phyloP scores from a whole-genome alignment of 2,888 invertebrate genomes.

The Sceliomorpha sp. region DNA sequence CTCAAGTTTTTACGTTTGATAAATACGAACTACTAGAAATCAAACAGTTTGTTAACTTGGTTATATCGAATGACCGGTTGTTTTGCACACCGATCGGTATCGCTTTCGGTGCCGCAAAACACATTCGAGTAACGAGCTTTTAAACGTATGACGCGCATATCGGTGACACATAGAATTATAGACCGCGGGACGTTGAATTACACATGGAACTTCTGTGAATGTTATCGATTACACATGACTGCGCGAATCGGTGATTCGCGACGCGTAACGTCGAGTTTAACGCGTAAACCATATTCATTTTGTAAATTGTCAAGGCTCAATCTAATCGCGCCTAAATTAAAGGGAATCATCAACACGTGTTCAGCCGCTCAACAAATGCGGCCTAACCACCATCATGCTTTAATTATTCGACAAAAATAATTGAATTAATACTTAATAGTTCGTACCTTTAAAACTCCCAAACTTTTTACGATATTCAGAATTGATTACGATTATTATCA shows the following conservation, averaged over 20 bases:
- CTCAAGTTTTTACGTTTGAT: not conserved
- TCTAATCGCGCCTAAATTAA: constrained; percentile 23
- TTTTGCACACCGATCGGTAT: constrained; percentile 11
- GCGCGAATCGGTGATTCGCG: constrained; percentile 48
- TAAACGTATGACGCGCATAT: constrained; percentile 35
- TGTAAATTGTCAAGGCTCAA: constrained; percentile 25
- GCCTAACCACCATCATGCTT: constrained; percentile 10
- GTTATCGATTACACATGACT: constrained; percentile 54
- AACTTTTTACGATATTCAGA: too few relatives aligned
- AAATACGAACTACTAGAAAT: not conserved
- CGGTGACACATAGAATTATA: constrained; percentile 41
- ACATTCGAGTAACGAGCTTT: constrained; percentile 39
- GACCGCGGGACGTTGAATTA: constrained; percentile 35
- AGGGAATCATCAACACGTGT: constrained; percentile 23
- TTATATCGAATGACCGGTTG: not conserved
- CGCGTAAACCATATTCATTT: constrained; percentile 47
- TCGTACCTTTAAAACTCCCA: too few relatives aligned
- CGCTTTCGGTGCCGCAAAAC: constrained; percentile 20
- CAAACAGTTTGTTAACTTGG: not conserved
- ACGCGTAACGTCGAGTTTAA: constrained; percentile 24
- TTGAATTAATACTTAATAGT: too few relatives aligned
- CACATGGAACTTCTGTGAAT: constrained; percentile 42
- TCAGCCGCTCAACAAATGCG: constrained; percentile 22
- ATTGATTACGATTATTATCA: too few relatives aligned
- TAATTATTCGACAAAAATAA: not conserved